Base-by-base conservation (phyloP, 2,797 vertebrate species). In the Hephaestus fuliginosus region DNA sequence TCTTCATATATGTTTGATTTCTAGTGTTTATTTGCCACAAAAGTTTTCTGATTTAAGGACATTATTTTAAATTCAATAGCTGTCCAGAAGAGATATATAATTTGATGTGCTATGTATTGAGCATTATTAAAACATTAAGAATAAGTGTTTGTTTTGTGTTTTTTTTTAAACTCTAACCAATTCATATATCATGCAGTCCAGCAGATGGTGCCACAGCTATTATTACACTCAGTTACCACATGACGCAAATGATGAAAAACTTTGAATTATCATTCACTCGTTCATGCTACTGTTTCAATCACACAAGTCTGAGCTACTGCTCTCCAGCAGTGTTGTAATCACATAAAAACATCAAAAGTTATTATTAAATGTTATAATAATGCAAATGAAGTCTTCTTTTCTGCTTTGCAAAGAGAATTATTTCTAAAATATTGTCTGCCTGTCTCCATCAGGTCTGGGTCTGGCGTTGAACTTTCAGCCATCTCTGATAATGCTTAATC, bases 391-490 rank as follows among this genome's bases (percentile, higher is more conserved):
- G 5, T 52, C 14, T 39, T 57, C 25, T 43, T 43, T 7, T 25
- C 33, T 56, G 41, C 36, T 49, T 30, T 55, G n/a, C 11, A 10
- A 48, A 20, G 11, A 6, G 0, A 3, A 17, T 15, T 43, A 18
- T 41, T 73, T 22, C 33, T 46, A 4, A 41, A 17, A 49, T 20
- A 28, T 17, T 41, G 28, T 25, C 18, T 20, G 0, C 86, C 30
- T 43, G 18, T 78, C 22, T 61, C 22, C 20, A 25, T 53, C 60
- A 99, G 98, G 98, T 93, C 87, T 99, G 92, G 98, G 98, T 43
- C 90, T 99, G 86, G 96, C 98, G 0, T 91, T 99, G 82, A 99
- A 98, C 90, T 99, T 99, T 88, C 98, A 99, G 94, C 98, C 98
- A 0, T 97, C 97, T 0, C 97, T 99, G 57, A 98, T 99, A 86